Evolutionary conservation across 2,113 vertebrate genomes (phyloP).

Genomic region (Hypanus sabinus): DNA sequence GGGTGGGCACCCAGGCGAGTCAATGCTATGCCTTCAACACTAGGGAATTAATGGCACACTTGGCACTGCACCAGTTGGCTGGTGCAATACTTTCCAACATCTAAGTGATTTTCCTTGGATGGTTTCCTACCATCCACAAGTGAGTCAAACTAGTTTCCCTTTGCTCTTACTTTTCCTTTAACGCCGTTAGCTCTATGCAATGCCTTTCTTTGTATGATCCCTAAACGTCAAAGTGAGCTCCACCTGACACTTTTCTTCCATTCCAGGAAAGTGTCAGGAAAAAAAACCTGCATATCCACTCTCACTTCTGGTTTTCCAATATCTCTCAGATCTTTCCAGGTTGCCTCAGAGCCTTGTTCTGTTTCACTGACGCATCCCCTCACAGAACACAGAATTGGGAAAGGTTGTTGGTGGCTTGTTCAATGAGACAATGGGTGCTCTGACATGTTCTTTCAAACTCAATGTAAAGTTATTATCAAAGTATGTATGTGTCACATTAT

Average conservation of each 20-base stretch:
- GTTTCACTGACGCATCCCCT: no score
- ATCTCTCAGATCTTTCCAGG: neutral
- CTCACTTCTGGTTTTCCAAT: neutral
- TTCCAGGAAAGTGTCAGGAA: neutral
- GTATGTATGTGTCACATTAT: no score
- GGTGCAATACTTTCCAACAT: neutral
- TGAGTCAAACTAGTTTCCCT: neutral
- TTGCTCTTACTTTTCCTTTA: neutral
- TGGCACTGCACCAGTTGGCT: neutral
- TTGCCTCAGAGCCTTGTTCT: no score
- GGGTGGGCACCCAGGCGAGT: neutral
- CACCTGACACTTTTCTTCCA: neutral
- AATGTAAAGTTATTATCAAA: no score
- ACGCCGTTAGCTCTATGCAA: neutral
- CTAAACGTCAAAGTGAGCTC: neutral
- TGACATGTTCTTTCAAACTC: no score
- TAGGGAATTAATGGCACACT: neutral
- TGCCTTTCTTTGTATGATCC: neutral
- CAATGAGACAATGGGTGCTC: no score
- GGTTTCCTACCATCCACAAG: neutral
- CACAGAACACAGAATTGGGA: no score
- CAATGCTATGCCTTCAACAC: neutral
- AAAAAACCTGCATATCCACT: neutral
- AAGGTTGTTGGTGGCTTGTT: no score
- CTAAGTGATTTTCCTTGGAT: neutral